Evolutionary conservation across 2,888 invertebrate genomes (phyloP), one percentile per base, ranked within the genome.

Genomic region (Malthinus flaveolus): DNA sequence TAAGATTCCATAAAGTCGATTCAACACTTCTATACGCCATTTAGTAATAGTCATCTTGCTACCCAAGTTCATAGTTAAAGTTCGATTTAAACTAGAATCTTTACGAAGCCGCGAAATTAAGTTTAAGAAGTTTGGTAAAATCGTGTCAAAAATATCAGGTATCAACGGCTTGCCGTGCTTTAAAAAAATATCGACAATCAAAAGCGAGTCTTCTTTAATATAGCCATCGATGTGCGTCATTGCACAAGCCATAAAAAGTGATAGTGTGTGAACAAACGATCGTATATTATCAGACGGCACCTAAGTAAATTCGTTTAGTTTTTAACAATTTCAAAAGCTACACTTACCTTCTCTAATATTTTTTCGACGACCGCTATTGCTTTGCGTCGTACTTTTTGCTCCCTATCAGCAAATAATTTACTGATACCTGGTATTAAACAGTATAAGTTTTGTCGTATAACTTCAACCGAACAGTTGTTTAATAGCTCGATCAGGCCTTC

Each of bases 181-280:
- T 9, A 93, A 76, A n/a, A 95, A 80, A 37, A 88, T 81, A 72
- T 95, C 94, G 11, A 96, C 79, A 64, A 94, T 84, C 1, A 87
- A 73, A 0, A 96, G 79, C 0, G 95, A 91, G 76, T 94, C 94
- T 73, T 92, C 89, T 73, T 93, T 91, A 61, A 96, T 87, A 48
- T 84, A 81, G 8, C 83, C 84, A 73, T 91, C 86, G 58, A 96
- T 90, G 70, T 95, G 92, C 0, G 94, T 95, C 92, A 96, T 93
- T 0, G 93, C 90, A 80, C 95, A 95, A 50, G 89, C 85, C 45
- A 95, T 77, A 75, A 93, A 91, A 1, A 91, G 89, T 12, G 89
- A 86, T 59, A 95, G 79, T 5, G 90, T 82, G 61, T 88, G 85
- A 72, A 90, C 90, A 75, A 92, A 93, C 7, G 94, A 92, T 36